Conservation (phyloP, 2,888 invertebrate genomes). For the Campoplex nolae region DNA sequence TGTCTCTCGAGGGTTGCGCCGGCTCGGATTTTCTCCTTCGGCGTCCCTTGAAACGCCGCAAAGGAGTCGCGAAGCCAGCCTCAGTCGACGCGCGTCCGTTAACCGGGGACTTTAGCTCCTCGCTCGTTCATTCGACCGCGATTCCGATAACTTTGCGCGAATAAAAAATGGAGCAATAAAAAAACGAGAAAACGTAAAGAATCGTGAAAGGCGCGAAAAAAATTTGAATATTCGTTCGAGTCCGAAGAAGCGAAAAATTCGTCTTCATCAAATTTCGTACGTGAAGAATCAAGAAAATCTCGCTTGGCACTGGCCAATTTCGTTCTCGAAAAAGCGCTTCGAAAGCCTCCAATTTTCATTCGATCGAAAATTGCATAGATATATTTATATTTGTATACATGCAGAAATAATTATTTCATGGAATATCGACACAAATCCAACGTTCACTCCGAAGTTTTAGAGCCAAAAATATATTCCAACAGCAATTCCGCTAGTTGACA, state of each 20-base stretch:
- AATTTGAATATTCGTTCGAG: no score
- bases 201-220: no score
- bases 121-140: neutral
- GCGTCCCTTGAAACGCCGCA: constrained; percentile 6
- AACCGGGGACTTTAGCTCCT: constrained; percentile 7
- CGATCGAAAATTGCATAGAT: no score
- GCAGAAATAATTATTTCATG: no score
- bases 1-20: constrained; percentile 3
- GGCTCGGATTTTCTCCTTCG: constrained; percentile 15
- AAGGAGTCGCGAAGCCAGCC: constrained; percentile 19
- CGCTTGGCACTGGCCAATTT: neutral
- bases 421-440: no score
- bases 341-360: no score
- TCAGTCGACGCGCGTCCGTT: constrained; percentile 64
- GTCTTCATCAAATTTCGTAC: neutral
- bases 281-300: neutral
- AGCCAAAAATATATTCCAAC: no score
- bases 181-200: neutral
- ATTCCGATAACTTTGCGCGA: neutral
- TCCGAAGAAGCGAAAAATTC: neutral
- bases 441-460: no score
- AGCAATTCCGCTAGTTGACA: no score
- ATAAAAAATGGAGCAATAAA: neutral
- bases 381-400: no score
- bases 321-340: no score